These are phyloP conservation scores for Tor tambroides DNA, from an alignment of 2,113 vertebrate species.

Conservation along the genomic window DNA sequence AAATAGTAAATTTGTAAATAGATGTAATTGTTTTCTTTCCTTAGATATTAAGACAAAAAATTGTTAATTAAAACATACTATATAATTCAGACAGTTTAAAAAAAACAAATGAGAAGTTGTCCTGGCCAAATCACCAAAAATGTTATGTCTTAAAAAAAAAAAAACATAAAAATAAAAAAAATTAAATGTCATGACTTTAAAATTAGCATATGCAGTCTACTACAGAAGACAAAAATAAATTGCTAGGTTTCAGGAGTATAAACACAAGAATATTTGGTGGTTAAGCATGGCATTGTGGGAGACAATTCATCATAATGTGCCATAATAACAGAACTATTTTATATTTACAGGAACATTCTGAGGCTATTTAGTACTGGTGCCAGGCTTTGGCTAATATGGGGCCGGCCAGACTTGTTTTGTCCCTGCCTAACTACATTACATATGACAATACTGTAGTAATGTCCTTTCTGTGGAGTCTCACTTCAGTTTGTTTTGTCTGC, in stretches of 20 bases:
- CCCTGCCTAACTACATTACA: conserved; percentile 12
- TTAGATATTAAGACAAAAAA: not conserved
- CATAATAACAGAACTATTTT: conserved; percentile 5
- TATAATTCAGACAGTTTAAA: too few species aligned
- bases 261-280: not conserved
- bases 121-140: too few species aligned
- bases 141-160: too few species aligned
- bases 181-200: too few species aligned
- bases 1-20: not conserved
- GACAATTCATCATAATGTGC: not conserved
- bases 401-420: not conserved
- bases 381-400: not conserved
- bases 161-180: too few species aligned
- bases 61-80: not conserved
- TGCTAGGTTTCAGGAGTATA: not conserved
- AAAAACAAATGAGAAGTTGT: too few species aligned
- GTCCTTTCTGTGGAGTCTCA: not conserved
- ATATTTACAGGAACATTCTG: not conserved
- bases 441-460: conserved; percentile 15
- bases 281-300: not conserved
- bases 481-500: conserved; percentile 41
- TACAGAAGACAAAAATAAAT: not conserved
- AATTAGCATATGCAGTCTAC: too few species aligned
- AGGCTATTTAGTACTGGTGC: not conserved
- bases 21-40: not conserved